Conservation (phyloP, 2,888 invertebrate genomes). For the Lymantria monacha region DNA sequence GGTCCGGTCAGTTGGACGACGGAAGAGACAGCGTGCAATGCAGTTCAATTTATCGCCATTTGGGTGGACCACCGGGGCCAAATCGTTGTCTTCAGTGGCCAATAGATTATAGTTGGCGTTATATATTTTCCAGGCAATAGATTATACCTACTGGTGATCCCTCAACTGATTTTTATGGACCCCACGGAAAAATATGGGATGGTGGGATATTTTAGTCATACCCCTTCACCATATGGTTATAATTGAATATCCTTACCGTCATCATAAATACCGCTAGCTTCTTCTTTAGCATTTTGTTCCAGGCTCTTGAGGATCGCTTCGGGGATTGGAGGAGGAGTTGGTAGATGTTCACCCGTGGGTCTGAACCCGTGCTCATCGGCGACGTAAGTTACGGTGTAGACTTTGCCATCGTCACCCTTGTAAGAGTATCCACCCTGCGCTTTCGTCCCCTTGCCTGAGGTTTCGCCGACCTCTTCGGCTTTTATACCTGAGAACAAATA, state of each 20-base stretch:
- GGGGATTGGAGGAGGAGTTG: constrained; percentile 82
- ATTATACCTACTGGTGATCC: too few relatives aligned
- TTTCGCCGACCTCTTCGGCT: constrained; percentile 70
- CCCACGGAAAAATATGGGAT: too few relatives aligned
- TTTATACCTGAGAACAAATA: constrained; percentile 64
- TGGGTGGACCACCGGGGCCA: too few relatives aligned
- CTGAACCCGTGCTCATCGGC: constrained; percentile 83
- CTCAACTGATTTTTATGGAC: too few relatives aligned
- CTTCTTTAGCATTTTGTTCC: constrained; percentile 73
- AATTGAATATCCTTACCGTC: constrained; percentile 54
- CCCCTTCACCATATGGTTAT: too few relatives aligned
- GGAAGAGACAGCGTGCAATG: too few relatives aligned
- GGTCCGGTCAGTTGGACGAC: too few relatives aligned
- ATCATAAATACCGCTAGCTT: constrained; percentile 74
- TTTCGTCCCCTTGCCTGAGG: constrained; percentile 54
- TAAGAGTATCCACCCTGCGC: constrained; percentile 82
- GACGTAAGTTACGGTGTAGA: constrained; percentile 77
- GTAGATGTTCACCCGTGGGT: constrained; percentile 79
- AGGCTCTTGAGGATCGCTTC: constrained; percentile 76
- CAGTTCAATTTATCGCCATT: too few relatives aligned
- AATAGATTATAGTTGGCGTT: too few relatives aligned
- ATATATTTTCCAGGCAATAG: too few relatives aligned
- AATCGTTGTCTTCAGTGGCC: too few relatives aligned
- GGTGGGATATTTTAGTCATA: too few relatives aligned
- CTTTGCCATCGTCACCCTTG: constrained; percentile 81